Conservation (phyloP, 2,888 invertebrate species). For the Latheticus oryzae region DNA sequence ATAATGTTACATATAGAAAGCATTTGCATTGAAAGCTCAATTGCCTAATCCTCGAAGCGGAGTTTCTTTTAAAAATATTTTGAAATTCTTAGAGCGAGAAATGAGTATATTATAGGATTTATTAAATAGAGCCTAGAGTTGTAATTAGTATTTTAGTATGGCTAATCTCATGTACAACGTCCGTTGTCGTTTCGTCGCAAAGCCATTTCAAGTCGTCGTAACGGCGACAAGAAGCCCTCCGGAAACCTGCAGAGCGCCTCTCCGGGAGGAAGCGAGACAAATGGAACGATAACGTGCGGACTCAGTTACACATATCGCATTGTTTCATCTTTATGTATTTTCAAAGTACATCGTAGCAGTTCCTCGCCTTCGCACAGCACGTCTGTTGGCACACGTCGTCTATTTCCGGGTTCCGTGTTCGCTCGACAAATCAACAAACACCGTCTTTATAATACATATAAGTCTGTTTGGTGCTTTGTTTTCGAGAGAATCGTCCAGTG, state of each 20-base stretch:
- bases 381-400: constrained; percentile 61
- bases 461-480: constrained; percentile 10
- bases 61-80: too few species aligned
- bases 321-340: constrained; percentile 64
- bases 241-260: constrained; percentile 49
- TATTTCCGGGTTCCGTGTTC: constrained; percentile 60
- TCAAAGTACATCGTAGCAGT: constrained; percentile 54
- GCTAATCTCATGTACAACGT: too few species aligned
- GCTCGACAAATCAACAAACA: constrained; percentile 29
- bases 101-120: too few species aligned
- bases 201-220: constrained; percentile 54
- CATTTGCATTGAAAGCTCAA: constrained; percentile 44
- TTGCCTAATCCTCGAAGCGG: too few species aligned
- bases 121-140: too few species aligned
- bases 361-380: constrained; percentile 53
- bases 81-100: too few species aligned
- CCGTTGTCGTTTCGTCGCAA: constrained; percentile 56
- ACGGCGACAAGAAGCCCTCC: constrained; percentile 51
- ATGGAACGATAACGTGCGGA: constrained; percentile 60
- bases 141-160: too few species aligned
- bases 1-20: constrained; percentile 37
- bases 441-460: constrained; percentile 39
- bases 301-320: constrained; percentile 61
- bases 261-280: constrained; percentile 59
- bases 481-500: constrained; percentile 16